These are phyloP conservation scores for Heloderma charlesbogerti DNA, from an alignment of 2,113 vertebrate species.

Conservation along the genomic window DNA sequence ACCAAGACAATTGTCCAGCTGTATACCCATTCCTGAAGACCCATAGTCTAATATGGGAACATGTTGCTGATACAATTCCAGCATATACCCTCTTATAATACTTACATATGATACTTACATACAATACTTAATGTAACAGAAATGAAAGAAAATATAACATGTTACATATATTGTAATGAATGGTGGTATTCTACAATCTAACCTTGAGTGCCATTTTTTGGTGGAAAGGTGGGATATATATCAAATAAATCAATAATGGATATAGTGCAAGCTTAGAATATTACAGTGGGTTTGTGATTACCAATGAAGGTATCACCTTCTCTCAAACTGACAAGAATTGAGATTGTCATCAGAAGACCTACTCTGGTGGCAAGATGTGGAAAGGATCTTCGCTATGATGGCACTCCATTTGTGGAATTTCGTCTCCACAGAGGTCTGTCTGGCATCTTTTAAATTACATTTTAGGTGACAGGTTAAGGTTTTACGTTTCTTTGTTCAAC, in stretches of 20 bases:
- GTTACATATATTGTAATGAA: too few relatives aligned
- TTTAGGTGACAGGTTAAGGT: neutral
- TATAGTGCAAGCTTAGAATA: too few relatives aligned
- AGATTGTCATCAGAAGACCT: neutral
- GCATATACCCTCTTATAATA: neutral
- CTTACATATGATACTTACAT: too few relatives aligned
- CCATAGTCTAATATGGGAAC: neutral
- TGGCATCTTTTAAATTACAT: neutral
- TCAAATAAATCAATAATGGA: too few relatives aligned
- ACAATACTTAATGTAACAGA: neutral
- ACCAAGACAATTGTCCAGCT: neutral
- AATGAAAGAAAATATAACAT: neutral
- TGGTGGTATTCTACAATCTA: too few relatives aligned
- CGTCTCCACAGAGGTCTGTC: neutral
- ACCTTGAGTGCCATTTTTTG: too few relatives aligned
- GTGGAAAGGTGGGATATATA: too few relatives aligned
- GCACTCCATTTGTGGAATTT: neutral
- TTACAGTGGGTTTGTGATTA: too few relatives aligned
- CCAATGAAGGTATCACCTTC: too few relatives aligned
- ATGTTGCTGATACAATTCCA: neutral
- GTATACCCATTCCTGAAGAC: neutral
- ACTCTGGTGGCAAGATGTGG: neutral
- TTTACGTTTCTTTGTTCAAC: neutral
- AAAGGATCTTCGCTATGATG: neutral
- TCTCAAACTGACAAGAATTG: neutral